A percentile compares a stretch with the other conserved stretches of the same genome.
phyloP scores from a whole-genome alignment of 2,888 invertebrate species.

The Automeris io region DNA sequence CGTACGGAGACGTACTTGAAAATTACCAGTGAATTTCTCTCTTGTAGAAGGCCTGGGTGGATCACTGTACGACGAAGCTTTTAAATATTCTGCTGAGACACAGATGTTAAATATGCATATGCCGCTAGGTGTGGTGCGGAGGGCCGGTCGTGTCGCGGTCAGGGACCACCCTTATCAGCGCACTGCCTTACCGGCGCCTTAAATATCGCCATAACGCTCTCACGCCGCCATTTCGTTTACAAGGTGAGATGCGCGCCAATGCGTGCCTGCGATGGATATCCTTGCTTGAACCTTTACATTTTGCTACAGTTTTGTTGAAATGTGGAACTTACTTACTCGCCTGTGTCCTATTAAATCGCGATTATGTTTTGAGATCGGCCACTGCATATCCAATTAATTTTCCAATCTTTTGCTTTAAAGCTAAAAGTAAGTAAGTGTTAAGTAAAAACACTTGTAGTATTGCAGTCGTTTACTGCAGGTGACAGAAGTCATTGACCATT shows the following conservation, averaged over 20 bases:
- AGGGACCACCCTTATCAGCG: slow-evolving; percentile 99
- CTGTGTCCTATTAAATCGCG: too few relatives aligned
- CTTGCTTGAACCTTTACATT: slow-evolving; percentile 36
- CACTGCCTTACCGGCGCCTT: slow-evolving; percentile 86
- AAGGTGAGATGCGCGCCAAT: slow-evolving; percentile 73
- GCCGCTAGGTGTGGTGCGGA: slow-evolving; percentile 90
- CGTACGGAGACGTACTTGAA: neutral
- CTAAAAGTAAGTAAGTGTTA: too few relatives aligned
- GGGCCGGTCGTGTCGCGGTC: slow-evolving; percentile 89
- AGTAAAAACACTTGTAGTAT: too few relatives aligned
- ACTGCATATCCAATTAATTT: too few relatives aligned
- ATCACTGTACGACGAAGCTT: slow-evolving; percentile 35
- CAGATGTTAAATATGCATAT: slow-evolving; percentile 66
- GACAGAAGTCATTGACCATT: too few relatives aligned
- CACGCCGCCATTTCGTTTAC: slow-evolving; percentile 74
- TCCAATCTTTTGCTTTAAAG: too few relatives aligned
- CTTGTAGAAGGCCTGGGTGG: slow-evolving; percentile 25
- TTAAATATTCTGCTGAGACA: slow-evolving; percentile 38
- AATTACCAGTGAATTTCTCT: slow-evolving; percentile 21
- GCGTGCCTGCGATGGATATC: slow-evolving; percentile 52
- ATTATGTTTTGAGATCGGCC: too few relatives aligned
- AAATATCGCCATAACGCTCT: slow-evolving; percentile 65
- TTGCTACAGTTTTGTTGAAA: slow-evolving; percentile 7
- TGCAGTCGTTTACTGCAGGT: too few relatives aligned
- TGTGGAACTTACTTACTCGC: neutral